phyloP scores from a whole-genome alignment of 35 echinoderm and acorn worm species.

The Lytechinus pictus region DNA sequence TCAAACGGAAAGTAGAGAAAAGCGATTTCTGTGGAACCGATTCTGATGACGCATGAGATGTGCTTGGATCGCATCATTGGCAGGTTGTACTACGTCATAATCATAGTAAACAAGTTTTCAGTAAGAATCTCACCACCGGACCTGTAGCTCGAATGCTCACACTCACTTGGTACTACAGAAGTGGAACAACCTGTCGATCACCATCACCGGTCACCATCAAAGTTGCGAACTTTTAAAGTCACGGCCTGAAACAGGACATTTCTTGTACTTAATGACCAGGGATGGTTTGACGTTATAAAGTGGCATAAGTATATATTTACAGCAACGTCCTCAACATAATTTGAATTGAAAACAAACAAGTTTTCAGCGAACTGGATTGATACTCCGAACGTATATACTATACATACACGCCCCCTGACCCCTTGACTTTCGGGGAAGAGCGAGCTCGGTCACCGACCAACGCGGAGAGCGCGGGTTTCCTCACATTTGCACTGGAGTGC shows the following conservation, averaged over 20 bases:
- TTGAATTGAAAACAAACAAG: no score
- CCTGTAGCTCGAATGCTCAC: no score
- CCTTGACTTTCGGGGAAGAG: conserved; percentile 34
- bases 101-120: neutral
- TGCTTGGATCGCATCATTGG: neutral
- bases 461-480: neutral
- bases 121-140: neutral
- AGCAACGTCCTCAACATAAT: no score
- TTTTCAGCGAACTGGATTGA: no score
- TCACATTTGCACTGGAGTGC: neutral
- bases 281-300: neutral
- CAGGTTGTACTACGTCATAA: neutral
- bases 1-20: no score
- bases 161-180: no score
- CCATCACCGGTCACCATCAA: no score
- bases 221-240: no score
- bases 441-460: neutral
- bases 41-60: neutral
- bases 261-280: no score
- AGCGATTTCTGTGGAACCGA: neutral
- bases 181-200: no score
- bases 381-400: neutral
- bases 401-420: conserved; percentile 29
- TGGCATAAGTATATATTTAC: neutral
- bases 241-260: no score